Evolutionary conservation across 2,797 vertebrate genomes (phyloP).

Genomic region (Sebastiscus albofasciatus): DNA sequence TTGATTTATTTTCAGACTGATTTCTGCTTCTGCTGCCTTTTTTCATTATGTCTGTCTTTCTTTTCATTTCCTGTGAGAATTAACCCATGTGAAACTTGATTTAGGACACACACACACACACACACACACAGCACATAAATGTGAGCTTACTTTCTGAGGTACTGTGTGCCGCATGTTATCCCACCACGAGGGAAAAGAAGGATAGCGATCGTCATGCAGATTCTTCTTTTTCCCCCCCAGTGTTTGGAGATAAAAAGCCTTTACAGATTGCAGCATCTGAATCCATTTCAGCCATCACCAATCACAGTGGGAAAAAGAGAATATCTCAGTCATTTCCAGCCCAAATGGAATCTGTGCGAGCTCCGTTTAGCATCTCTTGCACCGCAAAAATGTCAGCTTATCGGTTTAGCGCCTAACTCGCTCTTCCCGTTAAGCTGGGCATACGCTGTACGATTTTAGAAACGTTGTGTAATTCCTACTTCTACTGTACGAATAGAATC

Average conservation of each 20-base stretch:
- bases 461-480: neutral
- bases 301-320: slow-evolving; percentile 17
- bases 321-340: slow-evolving; percentile 25
- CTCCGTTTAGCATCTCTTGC: slow-evolving; percentile 16
- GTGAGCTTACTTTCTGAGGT: slow-evolving; percentile 55
- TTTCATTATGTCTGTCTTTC: slow-evolving; percentile 11
- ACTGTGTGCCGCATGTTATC: slow-evolving; percentile 43
- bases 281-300: slow-evolving; percentile 51
- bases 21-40: slow-evolving; percentile 62
- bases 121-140: slow-evolving; percentile 51
- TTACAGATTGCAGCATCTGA: slow-evolving; percentile 50
- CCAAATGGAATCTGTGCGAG: slow-evolving; percentile 16
- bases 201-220: slow-evolving; percentile 34
- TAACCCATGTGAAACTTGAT: slow-evolving; percentile 53
- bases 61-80: slow-evolving; percentile 50
- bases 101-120: slow-evolving; percentile 7
- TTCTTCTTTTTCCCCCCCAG: slow-evolving; percentile 1
- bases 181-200: slow-evolving; percentile 30
- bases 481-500: no score
- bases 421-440: neutral
- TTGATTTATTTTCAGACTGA: slow-evolving; percentile 51
- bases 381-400: neutral
- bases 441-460: no score
- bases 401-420: slow-evolving; percentile 7
- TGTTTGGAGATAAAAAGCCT: slow-evolving; percentile 57